Evolutionary conservation across 2,113 vertebrate genomes (phyloP).

Genomic region (Pedionomus torquatus): DNA sequence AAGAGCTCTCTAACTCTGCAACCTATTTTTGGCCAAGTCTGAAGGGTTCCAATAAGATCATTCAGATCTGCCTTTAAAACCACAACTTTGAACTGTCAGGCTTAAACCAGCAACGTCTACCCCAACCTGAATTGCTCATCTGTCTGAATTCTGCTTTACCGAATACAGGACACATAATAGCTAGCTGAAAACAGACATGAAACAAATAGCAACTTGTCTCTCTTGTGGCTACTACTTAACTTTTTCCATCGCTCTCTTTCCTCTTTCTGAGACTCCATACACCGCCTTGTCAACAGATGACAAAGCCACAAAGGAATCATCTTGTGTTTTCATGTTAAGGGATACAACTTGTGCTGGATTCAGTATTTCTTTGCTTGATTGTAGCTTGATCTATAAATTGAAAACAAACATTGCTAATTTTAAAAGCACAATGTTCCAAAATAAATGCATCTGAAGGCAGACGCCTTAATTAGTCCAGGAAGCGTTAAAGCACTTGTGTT

Average conservation of each 20-base stretch:
- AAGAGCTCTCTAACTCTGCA: not conserved
- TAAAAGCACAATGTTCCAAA: not conserved
- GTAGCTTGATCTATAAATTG: conserved; percentile 76
- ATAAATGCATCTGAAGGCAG: not conserved
- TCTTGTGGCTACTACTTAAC: conserved; percentile 55
- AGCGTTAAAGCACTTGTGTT: not conserved
- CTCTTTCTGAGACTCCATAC: conserved; percentile 73
- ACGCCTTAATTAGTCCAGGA: not conserved
- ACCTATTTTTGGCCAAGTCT: not conserved
- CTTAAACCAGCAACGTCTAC: not conserved
- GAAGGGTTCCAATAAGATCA: not conserved
- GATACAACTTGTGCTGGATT: conserved; percentile 76
- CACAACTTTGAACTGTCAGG: not conserved
- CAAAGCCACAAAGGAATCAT: conserved; percentile 82
- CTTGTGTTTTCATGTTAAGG: conserved; percentile 73
- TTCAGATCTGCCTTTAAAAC: not conserved
- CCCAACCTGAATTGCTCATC: not conserved
- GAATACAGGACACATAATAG: not conserved
- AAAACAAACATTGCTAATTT: not conserved
- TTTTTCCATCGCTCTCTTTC: conserved; percentile 74
- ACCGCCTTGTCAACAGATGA: conserved; percentile 83
- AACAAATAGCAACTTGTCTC: not conserved
- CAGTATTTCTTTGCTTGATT: not conserved
- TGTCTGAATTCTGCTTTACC: not conserved
- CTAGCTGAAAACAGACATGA: not conserved